Conservation (phyloP, 2,113 vertebrate genomes). For the Mixornis gularis region DNA sequence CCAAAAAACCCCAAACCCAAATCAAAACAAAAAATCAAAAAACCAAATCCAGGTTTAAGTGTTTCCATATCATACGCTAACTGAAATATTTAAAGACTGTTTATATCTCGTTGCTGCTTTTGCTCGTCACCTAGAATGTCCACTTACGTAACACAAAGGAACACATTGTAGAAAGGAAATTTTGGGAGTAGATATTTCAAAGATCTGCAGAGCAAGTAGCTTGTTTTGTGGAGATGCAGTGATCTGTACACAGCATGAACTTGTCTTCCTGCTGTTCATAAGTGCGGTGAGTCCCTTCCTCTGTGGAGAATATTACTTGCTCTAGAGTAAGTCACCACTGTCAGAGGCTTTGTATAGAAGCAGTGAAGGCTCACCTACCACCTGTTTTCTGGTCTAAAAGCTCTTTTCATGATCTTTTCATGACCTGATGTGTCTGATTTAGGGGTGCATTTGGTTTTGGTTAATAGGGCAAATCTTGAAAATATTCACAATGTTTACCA, state of each 20-base stretch:
- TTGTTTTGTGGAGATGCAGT: not conserved
- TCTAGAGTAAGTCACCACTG: not conserved
- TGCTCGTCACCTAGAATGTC: not conserved
- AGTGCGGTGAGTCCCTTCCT: not conserved
- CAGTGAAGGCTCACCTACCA: not conserved
- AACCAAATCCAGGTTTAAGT: fast-evolving
- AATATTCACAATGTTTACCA: not conserved
- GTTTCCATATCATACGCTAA: not conserved
- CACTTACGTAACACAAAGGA: not conserved
- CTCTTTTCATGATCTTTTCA: not conserved
- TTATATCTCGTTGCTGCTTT: not conserved
- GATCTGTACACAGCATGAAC: not conserved
- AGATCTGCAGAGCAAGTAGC: not conserved
- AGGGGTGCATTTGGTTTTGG: not conserved
- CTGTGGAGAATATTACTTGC: not conserved
- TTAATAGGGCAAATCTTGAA: not conserved
- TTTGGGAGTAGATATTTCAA: not conserved
- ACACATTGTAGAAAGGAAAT: not conserved
- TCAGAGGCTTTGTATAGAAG: not conserved
- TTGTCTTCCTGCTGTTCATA: not conserved
- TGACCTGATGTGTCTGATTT: not conserved
- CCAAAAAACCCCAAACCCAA: not conserved
- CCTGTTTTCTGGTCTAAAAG: not conserved
- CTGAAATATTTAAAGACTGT: not conserved
- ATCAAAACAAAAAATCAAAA: not conserved